A percentile compares a stretch with the other conserved stretches of the same genome.
phyloP scores from a whole-genome alignment of 53 echinoderm and acorn worm species.

The Paracentrotus lividus region DNA sequence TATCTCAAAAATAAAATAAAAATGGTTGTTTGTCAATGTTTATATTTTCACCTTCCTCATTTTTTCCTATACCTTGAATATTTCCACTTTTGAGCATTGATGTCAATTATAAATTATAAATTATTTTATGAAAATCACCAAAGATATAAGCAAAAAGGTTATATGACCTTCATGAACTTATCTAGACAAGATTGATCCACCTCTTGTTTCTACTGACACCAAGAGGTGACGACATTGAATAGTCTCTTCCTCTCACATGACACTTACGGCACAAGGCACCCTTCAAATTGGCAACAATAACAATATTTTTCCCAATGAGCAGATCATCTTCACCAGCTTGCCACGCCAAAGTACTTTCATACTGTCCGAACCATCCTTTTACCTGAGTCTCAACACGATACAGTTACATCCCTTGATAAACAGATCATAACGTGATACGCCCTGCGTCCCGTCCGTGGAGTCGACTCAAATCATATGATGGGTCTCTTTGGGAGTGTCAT shows the following conservation, averaged over 20 bases:
- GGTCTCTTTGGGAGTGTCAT: conserved; percentile 9
- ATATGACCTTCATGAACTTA: neutral
- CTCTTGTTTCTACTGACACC: neutral
- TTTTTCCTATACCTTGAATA: too few relatives aligned
- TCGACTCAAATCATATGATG: conserved; percentile 15
- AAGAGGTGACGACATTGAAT: neutral
- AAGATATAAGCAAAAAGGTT: neutral
- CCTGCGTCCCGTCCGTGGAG: neutral
- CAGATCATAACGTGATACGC: conserved; percentile 30
- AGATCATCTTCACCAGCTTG: neutral
- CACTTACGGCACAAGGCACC: neutral
- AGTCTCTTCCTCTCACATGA: conserved; percentile 44
- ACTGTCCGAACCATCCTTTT: conserved; percentile 15
- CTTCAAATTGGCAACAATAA: conserved; percentile 12
- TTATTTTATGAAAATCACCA: too few relatives aligned
- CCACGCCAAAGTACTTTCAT: conserved; percentile 48
- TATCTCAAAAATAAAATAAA: too few relatives aligned
- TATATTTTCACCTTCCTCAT: too few relatives aligned
- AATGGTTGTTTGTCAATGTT: too few relatives aligned
- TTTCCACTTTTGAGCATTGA: too few relatives aligned
- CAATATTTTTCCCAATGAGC: neutral
- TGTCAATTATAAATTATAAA: too few relatives aligned
- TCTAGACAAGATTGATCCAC: neutral
- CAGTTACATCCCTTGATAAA: conserved; percentile 52
- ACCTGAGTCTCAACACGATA: conserved; percentile 42